A percentile compares a stretch with the other conserved stretches of the same genome.
These are phyloP conservation scores for Anguilla pacifica DNA, from an alignment of 2,797 vertebrate species.

Conservation along the genomic window DNA sequence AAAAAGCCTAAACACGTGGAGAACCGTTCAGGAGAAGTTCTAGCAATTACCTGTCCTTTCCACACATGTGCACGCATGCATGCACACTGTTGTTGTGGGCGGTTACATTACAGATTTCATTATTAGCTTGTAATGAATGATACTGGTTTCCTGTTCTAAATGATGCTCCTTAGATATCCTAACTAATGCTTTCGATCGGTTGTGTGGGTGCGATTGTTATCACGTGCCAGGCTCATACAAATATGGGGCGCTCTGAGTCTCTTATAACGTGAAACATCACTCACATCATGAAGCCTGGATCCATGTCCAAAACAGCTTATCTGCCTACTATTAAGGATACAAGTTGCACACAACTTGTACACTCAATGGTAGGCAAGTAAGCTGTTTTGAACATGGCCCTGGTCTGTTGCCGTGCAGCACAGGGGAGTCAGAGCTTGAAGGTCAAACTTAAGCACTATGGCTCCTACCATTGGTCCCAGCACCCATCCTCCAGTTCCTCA, in stretches of 20 bases:
- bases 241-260: not conserved
- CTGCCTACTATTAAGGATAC: no score
- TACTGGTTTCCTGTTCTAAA: not conserved
- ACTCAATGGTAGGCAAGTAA: no score
- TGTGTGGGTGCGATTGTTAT: not conserved
- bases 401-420: not conserved
- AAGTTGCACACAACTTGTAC: no score
- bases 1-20: not conserved
- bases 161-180: not conserved
- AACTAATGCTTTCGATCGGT: not conserved
- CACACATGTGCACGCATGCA: not conserved
- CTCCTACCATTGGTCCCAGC: conserved; percentile 75
- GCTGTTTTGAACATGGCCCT: not conserved
- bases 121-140: not conserved
- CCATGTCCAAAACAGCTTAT: no score
- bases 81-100: not conserved
- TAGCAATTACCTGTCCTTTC: not conserved
- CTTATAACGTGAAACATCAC: no score
- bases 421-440: conserved; percentile 7
- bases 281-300: no score
- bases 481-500: conserved; percentile 79
- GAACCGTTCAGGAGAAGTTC: not conserved
- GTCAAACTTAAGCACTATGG: conserved; percentile 77
- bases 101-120: not conserved
- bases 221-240: not conserved